Percentiles rank a stretch among this genome's conserved stretches.
Conservation (phyloP, 2,888 invertebrate species). For the Amblyteles armatorius region DNA sequence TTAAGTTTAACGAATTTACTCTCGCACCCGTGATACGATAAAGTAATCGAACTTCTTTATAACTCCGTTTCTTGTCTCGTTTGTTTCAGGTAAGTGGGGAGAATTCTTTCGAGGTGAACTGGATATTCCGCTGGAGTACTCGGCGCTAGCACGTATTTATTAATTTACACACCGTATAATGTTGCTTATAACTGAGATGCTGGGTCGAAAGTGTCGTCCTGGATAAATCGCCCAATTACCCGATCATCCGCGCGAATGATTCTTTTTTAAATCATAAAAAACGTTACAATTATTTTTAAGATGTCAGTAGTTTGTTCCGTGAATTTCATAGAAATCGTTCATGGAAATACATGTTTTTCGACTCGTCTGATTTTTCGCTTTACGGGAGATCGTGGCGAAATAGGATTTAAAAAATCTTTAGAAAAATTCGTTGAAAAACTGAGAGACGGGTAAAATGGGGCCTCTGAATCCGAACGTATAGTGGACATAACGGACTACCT, state of each 20-base stretch:
- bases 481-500: too few species aligned
- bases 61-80: slow-evolving; percentile 60
- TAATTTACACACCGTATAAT: slow-evolving; percentile 25
- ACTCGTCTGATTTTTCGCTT: too few species aligned
- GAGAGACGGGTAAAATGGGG: too few species aligned
- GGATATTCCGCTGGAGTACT: slow-evolving; percentile 22
- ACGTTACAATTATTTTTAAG: background rate
- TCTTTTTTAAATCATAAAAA: background rate
- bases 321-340: background rate
- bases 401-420: too few species aligned
- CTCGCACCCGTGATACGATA: slow-evolving; percentile 23
- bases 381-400: too few species aligned
- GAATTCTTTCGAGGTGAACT: slow-evolving; percentile 49
- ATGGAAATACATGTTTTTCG: background rate
- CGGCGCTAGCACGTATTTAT: slow-evolving; percentile 30
- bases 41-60: slow-evolving; percentile 26
- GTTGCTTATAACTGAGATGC: background rate
- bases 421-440: too few species aligned
- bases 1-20: slow-evolving; percentile 43
- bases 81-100: slow-evolving; percentile 74
- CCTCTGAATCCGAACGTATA: too few species aligned
- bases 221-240: background rate
- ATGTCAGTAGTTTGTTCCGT: background rate
- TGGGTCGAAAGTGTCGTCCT: background rate
- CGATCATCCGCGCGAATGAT: background rate